Evolutionary conservation across 2,797 vertebrate genomes (phyloP).

Genomic region (Acanthurus leucopareius): DNA sequence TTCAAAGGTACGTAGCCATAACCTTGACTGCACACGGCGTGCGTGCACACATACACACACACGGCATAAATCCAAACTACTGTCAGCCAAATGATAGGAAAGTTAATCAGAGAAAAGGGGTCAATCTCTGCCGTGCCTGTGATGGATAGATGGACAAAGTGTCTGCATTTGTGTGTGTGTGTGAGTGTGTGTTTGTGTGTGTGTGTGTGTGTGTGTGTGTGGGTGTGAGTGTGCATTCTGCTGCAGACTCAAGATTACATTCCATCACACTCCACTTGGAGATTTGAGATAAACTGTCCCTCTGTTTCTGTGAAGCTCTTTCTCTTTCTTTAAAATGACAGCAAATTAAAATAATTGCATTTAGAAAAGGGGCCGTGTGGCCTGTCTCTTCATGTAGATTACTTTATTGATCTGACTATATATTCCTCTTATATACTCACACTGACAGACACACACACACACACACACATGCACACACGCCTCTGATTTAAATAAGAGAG

Average conservation of each 20-base stretch:
- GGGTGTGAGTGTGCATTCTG: constrained; percentile 34
- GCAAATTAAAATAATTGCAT: constrained; percentile 61
- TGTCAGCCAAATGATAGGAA: constrained; percentile 72
- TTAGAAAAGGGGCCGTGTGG: constrained; percentile 52
- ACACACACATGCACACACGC: constrained; percentile 9
- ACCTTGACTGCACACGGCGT: constrained; percentile 55
- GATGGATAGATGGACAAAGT: constrained; percentile 62
- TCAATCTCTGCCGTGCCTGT: constrained; percentile 58
- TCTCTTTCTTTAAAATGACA: constrained; percentile 53
- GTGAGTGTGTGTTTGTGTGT: constrained; percentile 18
- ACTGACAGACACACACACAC: constrained; percentile 19
- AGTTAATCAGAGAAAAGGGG: constrained; percentile 79
- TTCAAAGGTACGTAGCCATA: constrained; percentile 54
- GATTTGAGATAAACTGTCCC: constrained; percentile 19
- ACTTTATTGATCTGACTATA: constrained; percentile 70
- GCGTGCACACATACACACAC: constrained; percentile 24
- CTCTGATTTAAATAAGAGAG: constrained; percentile 55
- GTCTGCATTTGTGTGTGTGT: constrained; percentile 28
- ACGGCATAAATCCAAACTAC: constrained; percentile 51
- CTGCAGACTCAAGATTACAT: constrained; percentile 48
- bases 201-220: constrained; percentile 7
- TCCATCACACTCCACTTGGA: constrained; percentile 31
- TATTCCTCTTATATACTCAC: constrained; percentile 33
- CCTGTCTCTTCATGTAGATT: constrained; percentile 57
- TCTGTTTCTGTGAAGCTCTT: constrained; percentile 8